Base-by-base conservation (phyloP, 2,888 invertebrate species). In the Matsumyia berberina region DNA sequence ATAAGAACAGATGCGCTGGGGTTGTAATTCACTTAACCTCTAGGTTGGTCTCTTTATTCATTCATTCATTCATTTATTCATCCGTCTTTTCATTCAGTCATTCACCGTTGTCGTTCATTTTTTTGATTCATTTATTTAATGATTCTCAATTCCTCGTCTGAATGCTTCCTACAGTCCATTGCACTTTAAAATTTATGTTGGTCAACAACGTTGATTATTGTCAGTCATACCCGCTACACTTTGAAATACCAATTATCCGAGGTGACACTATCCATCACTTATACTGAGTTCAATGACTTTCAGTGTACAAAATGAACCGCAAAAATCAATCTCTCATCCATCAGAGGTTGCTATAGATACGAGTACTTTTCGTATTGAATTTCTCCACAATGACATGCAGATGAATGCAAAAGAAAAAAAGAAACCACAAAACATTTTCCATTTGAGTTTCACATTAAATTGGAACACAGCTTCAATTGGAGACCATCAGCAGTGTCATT, bases 221-320 rank as follows among this genome's bases (percentile, higher is more conserved):
- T n/a, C n/a, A n/a, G n/a, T n/a, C n/a, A n/a, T n/a, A n/a, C n/a
- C n/a, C n/a, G n/a, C 7, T 3, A 29, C 2, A n/a, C 8, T 15
- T n/a, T 39, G 24, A 67, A 46, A 37, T 29, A 46, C 5, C 51
- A 64, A 64, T 74, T 37, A 46, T 2, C 44, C 8, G 33, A 17
- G 42, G 33, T 72, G 42, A 55, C 44, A 37, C 29, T 37, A 37
- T 12, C 19, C 60, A 33, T n/a, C 60, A 57, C 24, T 24, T 29
- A 55, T 35, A 55, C n/a, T n/a, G 4, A 57, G 74, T 74, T 74
- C 74, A 74, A 64, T 74, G 64, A 74, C 74, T 44, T 53, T 35
- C n/a, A 49, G 51, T 53, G 37, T 64, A 55, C 53, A 64, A 33
- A 64, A 31, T 46, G 6, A 37, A 66, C 76, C 76, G 39, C 76